Percentiles rank a stretch among this genome's conserved stretches.
Conservation (phyloP, 2,888 invertebrate genomes). For the Ametastegia equiseti region DNA sequence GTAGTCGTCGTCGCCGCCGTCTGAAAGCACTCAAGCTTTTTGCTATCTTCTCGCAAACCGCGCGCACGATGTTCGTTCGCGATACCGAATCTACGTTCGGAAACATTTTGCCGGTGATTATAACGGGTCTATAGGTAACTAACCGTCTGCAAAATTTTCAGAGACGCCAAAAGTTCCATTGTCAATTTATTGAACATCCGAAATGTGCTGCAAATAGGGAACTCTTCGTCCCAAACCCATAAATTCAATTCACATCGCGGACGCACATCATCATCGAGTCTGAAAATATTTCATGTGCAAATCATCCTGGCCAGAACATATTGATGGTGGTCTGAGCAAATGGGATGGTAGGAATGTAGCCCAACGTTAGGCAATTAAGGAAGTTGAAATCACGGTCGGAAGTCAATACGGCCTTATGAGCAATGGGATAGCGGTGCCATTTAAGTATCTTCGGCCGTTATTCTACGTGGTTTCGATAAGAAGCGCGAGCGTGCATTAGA, state of each 20-base stretch:
- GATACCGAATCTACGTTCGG: not conserved
- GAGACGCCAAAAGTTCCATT: not conserved
- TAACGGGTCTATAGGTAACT: slow-evolving; percentile 4
- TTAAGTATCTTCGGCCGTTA: slow-evolving; percentile 28
- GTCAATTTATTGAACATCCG: too few species aligned
- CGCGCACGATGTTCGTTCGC: too few species aligned
- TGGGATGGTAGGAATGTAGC: not conserved
- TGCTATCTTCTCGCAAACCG: not conserved
- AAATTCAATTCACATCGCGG: too few species aligned
- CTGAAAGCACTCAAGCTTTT: slow-evolving; percentile 35
- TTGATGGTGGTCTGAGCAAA: too few species aligned
- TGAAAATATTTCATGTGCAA: too few species aligned
- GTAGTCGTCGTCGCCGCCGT: not conserved
- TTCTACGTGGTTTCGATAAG: slow-evolving; percentile 4
- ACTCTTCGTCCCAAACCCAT: too few species aligned
- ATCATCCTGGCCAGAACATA: too few species aligned
- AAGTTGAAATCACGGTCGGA: slow-evolving; percentile 17
- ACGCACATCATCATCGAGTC: too few species aligned
- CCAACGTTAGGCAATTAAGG: not conserved
- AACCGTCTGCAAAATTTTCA: not conserved
- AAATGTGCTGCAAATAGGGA: too few species aligned
- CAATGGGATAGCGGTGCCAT: slow-evolving; percentile 29
- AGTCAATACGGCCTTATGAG: too few species aligned
- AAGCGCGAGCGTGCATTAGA: slow-evolving; percentile 30
- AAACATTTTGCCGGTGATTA: slow-evolving; percentile 19